Evolutionary conservation across 2,113 vertebrate species (phyloP).

Genomic region (Gobius niger): DNA sequence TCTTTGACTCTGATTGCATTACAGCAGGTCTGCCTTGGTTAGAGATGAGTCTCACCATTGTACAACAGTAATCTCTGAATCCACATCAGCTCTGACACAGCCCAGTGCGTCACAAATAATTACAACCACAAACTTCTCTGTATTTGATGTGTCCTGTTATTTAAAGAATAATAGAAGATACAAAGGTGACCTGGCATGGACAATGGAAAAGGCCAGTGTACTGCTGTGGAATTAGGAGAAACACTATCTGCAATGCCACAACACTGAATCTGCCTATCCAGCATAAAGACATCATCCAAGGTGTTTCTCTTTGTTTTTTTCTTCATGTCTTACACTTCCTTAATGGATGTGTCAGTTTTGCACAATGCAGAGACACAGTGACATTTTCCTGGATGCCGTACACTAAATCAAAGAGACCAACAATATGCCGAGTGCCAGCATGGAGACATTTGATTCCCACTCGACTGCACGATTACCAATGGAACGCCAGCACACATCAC

Average conservation of each 20-base stretch:
- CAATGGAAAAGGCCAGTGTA: constrained; percentile 24
- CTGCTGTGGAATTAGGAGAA: not conserved
- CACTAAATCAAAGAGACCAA: constrained; percentile 73
- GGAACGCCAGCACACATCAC: constrained; percentile 69
- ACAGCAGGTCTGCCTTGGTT: constrained; percentile 28
- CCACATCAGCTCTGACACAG: constrained; percentile 29
- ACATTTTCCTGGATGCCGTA: constrained; percentile 71
- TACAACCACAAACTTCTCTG: constrained; percentile 4
- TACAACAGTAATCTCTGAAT: constrained; percentile 42
- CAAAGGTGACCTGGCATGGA: constrained; percentile 19
- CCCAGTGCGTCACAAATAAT: constrained; percentile 10
- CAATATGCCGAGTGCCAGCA: constrained; percentile 68
- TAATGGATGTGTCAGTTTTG: constrained; percentile 70
- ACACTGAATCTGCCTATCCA: constrained; percentile 38
- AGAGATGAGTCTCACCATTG: constrained; percentile 47
- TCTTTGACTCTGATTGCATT: constrained; percentile 46
- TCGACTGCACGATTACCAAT: constrained; percentile 64
- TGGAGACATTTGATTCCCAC: constrained; percentile 72
- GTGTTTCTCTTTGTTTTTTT: constrained; percentile 55
- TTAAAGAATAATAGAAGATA: constrained; percentile 15
- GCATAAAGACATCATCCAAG: constrained; percentile 59
- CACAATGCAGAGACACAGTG: constrained; percentile 56
- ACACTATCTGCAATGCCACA: constrained; percentile 29
- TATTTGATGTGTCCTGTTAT: constrained; percentile 7
- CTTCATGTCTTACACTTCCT: constrained; percentile 60